Conservation (phyloP, 2,113 vertebrate species). For the Actenoides lindsayi region DNA sequence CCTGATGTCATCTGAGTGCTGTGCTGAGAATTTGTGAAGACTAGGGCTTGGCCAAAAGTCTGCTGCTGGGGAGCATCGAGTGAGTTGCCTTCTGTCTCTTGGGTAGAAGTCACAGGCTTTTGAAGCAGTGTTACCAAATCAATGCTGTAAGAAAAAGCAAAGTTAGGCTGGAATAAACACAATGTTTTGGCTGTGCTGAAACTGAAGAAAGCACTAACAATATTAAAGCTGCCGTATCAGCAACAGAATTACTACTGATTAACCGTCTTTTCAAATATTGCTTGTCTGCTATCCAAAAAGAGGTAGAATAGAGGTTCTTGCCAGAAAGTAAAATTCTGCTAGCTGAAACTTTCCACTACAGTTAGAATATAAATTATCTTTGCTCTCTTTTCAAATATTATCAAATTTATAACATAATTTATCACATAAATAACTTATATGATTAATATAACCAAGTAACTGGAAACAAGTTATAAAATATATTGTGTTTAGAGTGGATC, state of each 20-base stretch:
- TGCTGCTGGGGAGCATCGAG: constrained; percentile 84
- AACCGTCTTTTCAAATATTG: neutral
- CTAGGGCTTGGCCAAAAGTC: constrained; percentile 89
- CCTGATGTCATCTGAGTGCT: constrained; percentile 78
- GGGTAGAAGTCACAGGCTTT: constrained; percentile 77
- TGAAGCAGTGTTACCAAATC: constrained; percentile 86
- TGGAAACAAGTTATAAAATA: too few species aligned
- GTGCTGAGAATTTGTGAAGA: constrained; percentile 96
- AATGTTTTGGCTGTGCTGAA: neutral
- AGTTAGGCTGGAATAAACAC: neutral
- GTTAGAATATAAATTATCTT: neutral
- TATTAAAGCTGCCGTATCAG: neutral
- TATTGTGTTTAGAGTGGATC: too few species aligned
- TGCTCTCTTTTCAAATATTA: neutral
- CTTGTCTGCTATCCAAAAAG: neutral
- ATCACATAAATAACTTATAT: neutral
- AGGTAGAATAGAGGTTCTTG: neutral
- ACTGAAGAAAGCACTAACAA: neutral
- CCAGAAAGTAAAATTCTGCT: neutral
- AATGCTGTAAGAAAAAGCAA: constrained; percentile 76
- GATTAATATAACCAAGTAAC: neutral
- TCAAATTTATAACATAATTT: neutral
- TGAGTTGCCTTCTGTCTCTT: constrained; percentile 74
- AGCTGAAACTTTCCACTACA: neutral
- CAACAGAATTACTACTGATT: neutral